Evolutionary conservation across 2,888 invertebrate species (phyloP).

Genomic region (Syrphus vitripennis): DNA sequence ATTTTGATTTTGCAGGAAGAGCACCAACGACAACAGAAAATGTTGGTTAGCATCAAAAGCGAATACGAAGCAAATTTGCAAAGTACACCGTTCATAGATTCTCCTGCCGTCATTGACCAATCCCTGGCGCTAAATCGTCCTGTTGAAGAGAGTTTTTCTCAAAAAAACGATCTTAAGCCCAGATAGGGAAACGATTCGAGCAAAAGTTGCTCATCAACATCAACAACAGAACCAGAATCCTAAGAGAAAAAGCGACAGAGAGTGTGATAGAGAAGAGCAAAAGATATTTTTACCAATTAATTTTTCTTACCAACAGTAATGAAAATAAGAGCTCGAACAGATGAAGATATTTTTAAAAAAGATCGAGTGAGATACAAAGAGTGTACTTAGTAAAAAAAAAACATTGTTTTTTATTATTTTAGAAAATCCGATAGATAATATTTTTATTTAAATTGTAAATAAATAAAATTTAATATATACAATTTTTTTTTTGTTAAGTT

Average conservation of each 20-base stretch:
- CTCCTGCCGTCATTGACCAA: slow-evolving; percentile 51
- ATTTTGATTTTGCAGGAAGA: slow-evolving; percentile 76
- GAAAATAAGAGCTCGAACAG: slow-evolving; percentile 49
- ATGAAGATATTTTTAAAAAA: slow-evolving; percentile 15
- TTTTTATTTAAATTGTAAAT: slow-evolving; percentile 20
- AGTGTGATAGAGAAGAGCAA: background rate
- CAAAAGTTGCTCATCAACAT: slow-evolving; percentile 21
- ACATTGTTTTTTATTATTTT: slow-evolving; percentile 44
- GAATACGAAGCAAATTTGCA: slow-evolving; percentile 79
- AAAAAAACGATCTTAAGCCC: slow-evolving; percentile 60
- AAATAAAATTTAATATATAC: slow-evolving; percentile 34
- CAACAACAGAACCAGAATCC: slow-evolving; percentile 7
- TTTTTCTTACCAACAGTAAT: slow-evolving; percentile 23
- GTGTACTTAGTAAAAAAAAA: slow-evolving; percentile 46
- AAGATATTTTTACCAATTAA: slow-evolving; percentile 47
- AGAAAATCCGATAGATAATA: slow-evolving; percentile 63
- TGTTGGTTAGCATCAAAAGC: slow-evolving; percentile 78
- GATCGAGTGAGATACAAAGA: slow-evolving; percentile 24
- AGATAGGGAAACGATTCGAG: slow-evolving; percentile 50
- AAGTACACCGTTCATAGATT: slow-evolving; percentile 51
- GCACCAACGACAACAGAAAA: slow-evolving; percentile 79
- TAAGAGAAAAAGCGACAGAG: background rate
- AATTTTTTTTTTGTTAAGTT: slow-evolving; percentile 67
- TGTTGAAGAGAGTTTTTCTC: slow-evolving; percentile 43
- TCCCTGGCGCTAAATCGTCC: slow-evolving; percentile 24